Evolutionary conservation across 2,113 vertebrate genomes (phyloP).

Genomic region (Loxodonta africana): DNA sequence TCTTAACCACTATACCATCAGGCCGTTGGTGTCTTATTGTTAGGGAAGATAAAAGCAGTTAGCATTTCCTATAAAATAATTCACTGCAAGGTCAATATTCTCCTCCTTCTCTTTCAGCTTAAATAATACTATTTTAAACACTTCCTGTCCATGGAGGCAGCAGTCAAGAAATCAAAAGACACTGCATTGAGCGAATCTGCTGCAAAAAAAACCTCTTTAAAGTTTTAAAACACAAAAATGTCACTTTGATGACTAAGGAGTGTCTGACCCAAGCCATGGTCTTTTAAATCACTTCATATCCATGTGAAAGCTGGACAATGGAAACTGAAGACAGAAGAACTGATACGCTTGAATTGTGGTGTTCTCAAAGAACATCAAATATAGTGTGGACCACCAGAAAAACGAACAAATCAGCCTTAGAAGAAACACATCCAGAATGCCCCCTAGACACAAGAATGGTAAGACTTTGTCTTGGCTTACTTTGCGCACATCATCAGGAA

Average conservation of each 20-base stretch:
- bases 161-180: background rate
- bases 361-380: no score
- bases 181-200: background rate
- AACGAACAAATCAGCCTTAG: background rate
- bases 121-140: background rate
- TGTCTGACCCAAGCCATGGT: background rate
- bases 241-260: background rate
- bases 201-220: background rate
- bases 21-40: no score
- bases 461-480: background rate
- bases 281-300: background rate
- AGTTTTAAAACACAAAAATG: background rate
- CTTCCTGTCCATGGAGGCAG: background rate
- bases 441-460: background rate
- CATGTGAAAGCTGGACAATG: background rate
- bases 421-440: background rate
- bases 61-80: background rate
- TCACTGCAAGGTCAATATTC: background rate
- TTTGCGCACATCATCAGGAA: background rate
- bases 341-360: background rate
- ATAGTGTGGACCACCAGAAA: background rate
- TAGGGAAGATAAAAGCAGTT: background rate
- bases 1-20: no score
- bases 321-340: background rate
- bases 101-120: background rate